Conservation (phyloP, 2,888 invertebrate species). For the Anagyrus pseudococci region DNA sequence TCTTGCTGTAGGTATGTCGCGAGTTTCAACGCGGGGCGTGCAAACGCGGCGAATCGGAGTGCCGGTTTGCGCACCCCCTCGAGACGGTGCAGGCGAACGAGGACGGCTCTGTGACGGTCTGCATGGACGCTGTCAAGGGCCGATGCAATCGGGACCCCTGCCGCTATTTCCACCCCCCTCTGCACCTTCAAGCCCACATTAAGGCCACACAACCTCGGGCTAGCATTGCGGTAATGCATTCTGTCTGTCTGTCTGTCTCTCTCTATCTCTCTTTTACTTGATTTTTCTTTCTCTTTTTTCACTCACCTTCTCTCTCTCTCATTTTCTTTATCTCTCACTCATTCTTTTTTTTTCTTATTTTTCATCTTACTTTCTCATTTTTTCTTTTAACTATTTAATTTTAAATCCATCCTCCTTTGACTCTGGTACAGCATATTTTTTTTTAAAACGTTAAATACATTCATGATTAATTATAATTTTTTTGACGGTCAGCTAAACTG, state of each 20-base stretch:
- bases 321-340: conserved; percentile 17
- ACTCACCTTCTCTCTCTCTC: conserved; percentile 32
- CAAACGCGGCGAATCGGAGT: conserved; percentile 96
- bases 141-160: conserved; percentile 99
- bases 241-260: conserved; percentile 56
- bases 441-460: not conserved
- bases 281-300: conserved; percentile 44
- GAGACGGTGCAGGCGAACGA: conserved; percentile 95
- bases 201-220: conserved; percentile 95
- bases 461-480: not conserved
- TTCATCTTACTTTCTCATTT: conserved; percentile 43
- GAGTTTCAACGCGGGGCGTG: conserved; percentile 99
- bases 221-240: conserved; percentile 64
- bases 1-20: conserved; percentile 89
- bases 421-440: not conserved
- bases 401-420: conserved; percentile 33
- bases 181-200: conserved; percentile 99
- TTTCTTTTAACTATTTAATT: conserved; percentile 35
- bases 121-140: conserved; percentile 99
- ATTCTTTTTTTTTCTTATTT: conserved; percentile 20
- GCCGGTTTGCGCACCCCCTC: conserved; percentile 99
- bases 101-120: conserved; percentile 99
- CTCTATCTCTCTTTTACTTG: conserved; percentile 46
- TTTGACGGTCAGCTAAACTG: too few species aligned
- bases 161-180: conserved; percentile 99